Conservation (phyloP, 2,797 vertebrate genomes). For the Lithobates sylvaticus region DNA sequence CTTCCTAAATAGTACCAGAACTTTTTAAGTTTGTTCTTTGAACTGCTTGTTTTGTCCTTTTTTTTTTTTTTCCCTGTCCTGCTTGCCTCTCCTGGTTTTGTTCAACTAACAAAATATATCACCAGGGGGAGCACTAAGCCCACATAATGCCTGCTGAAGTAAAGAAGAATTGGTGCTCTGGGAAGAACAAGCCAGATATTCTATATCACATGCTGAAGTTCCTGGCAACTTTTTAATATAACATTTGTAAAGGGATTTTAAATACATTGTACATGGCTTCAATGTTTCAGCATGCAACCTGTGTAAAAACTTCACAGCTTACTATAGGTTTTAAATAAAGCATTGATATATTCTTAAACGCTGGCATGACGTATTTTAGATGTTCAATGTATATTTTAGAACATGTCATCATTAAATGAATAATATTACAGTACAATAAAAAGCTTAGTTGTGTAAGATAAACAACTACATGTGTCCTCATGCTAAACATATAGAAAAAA, state of each 20-base stretch:
- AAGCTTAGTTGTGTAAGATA: too few species aligned
- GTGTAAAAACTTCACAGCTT: background rate
- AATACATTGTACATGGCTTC: background rate
- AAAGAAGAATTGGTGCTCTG: constrained; percentile 14
- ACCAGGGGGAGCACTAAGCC: constrained; percentile 44
- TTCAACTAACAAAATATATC: constrained; percentile 33
- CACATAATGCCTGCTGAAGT: constrained; percentile 25
- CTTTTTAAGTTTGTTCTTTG: too few species aligned
- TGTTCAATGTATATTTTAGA: too few species aligned
- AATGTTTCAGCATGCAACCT: background rate
- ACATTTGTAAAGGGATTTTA: background rate
- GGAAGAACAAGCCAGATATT: background rate
- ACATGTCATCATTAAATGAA: too few species aligned
- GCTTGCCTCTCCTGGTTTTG: background rate
- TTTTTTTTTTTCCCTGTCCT: background rate
- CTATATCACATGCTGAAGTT: background rate
- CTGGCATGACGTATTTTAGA: background rate
- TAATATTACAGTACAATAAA: too few species aligned
- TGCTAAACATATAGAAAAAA: too few species aligned
- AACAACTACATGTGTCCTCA: too few species aligned
- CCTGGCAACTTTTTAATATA: background rate
- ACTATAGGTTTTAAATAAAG: background rate
- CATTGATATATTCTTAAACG: too few species aligned
- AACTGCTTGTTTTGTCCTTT: background rate
- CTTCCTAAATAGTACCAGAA: too few species aligned